phyloP scores from a whole-genome alignment of 1,140 invertebrate species.

The Maniola jurtina region DNA sequence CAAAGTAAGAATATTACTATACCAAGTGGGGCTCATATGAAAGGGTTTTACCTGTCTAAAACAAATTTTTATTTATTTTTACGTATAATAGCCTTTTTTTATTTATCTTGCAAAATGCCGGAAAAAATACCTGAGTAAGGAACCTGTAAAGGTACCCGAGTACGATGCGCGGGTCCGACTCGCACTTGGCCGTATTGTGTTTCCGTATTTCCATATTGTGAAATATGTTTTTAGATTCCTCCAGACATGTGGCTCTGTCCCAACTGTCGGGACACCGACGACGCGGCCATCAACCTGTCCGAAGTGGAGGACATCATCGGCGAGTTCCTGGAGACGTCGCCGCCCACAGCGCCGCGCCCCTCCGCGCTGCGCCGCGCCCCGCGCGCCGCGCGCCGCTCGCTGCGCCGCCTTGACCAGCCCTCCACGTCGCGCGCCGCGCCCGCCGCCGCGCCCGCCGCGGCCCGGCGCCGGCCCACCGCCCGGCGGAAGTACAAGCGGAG shows the following conservation, averaged over 20 bases:
- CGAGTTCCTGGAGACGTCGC: conserved; percentile 64
- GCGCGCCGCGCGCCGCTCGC: conserved; percentile 39
- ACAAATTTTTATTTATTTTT: too few relatives aligned
- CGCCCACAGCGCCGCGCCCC: conserved; percentile 52
- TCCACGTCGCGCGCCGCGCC: conserved; percentile 64
- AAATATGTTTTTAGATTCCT: conserved; percentile 62
- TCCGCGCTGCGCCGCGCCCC: conserved; percentile 36
- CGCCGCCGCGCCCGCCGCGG: conserved; percentile 10
- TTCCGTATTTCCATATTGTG: too few relatives aligned
- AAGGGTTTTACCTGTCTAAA: too few relatives aligned
- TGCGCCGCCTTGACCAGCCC: conserved; percentile 55
- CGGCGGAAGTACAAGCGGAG: conserved; percentile 51
- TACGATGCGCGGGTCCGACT: too few relatives aligned
- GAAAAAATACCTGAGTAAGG: too few relatives aligned
- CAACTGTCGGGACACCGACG: conserved; percentile 78
- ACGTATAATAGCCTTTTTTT: too few relatives aligned
- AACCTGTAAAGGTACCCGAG: too few relatives aligned
- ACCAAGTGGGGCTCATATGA: too few relatives aligned
- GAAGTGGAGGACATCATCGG: conserved; percentile 72
- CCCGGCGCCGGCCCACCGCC: conserved; percentile 36
- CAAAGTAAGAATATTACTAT: too few relatives aligned
- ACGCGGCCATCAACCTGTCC: conserved; percentile 71
- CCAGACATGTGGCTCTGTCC: conserved; percentile 93
- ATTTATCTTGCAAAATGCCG: too few relatives aligned
- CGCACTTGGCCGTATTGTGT: too few relatives aligned